Evolutionary conservation across 2,113 vertebrate species (phyloP).

Genomic region (Catharus minimus): DNA sequence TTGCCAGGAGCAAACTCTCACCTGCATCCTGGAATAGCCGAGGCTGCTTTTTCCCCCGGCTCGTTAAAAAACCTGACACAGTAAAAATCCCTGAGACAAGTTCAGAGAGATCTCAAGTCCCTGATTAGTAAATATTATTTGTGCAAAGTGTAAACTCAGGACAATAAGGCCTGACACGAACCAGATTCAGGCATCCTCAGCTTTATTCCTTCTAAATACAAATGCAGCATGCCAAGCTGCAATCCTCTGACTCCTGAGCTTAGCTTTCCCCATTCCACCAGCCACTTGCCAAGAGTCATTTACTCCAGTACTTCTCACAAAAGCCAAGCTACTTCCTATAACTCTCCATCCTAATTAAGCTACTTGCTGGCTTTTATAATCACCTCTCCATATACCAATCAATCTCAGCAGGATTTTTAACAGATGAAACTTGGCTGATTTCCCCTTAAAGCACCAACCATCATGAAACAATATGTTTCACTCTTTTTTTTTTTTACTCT

Average conservation of each 20-base stretch:
- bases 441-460: conserved; percentile 20
- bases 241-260: background rate
- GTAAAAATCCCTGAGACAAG: background rate
- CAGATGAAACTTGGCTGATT: background rate
- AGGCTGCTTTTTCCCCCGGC: background rate
- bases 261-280: background rate
- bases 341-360: conserved; percentile 55
- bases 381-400: conserved; percentile 42
- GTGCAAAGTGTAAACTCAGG: background rate
- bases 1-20: conserved; percentile 8
- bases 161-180: background rate
- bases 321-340: conserved; percentile 49
- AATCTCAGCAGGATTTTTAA: conserved; percentile 42
- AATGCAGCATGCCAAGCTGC: background rate
- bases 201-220: background rate
- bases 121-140: background rate
- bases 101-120: background rate
- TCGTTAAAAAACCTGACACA: background rate
- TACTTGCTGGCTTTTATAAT: conserved; percentile 51
- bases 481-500: background rate
- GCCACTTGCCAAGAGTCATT: conserved; percentile 42
- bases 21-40: background rate
- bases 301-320: conserved; percentile 19
- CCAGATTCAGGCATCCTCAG: background rate
- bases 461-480: background rate